Conservation (phyloP, 2,888 invertebrate genomes). For the Temnothorax rugatulus region DNA sequence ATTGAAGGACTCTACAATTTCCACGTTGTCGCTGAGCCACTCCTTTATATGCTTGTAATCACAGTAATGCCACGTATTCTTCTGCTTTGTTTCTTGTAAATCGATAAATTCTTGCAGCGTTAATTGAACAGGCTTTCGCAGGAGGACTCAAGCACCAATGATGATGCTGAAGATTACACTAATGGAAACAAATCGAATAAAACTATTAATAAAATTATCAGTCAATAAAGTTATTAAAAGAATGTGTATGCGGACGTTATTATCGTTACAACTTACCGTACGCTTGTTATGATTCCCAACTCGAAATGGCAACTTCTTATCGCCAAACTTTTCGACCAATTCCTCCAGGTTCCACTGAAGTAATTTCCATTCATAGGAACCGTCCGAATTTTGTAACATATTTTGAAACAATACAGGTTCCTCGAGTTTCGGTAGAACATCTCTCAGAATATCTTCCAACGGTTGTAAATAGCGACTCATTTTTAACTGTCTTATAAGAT, state of each 20-base stretch:
- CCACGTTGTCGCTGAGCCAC: slow-evolving; percentile 88
- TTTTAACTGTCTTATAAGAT: neutral
- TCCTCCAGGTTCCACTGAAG: slow-evolving; percentile 89
- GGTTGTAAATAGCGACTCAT: neutral
- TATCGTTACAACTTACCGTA: slow-evolving; percentile 76
- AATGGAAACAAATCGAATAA: slow-evolving; percentile 2
- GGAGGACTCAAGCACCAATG: slow-evolving; percentile 93
- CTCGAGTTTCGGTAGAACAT: slow-evolving; percentile 74
- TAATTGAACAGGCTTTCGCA: slow-evolving; percentile 86
- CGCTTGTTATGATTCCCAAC: slow-evolving; percentile 85
- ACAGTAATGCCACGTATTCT: slow-evolving; percentile 91
- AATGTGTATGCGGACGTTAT: neutral
- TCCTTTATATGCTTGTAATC: slow-evolving; percentile 94
- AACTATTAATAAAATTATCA: neutral
- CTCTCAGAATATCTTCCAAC: slow-evolving; percentile 66
- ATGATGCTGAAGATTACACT: slow-evolving; percentile 86
- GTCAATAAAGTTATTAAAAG: neutral
- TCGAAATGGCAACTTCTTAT: slow-evolving; percentile 88
- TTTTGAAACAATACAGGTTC: slow-evolving; percentile 88
- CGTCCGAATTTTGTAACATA: slow-evolving; percentile 82
- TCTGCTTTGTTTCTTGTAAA: slow-evolving; percentile 66
- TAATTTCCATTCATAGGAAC: slow-evolving; percentile 87
- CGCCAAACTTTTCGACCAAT: slow-evolving; percentile 88
- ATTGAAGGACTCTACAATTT: slow-evolving; percentile 87
- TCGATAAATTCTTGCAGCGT: slow-evolving; percentile 90